A percentile compares a stretch with the other conserved stretches of the same genome.
Evolutionary conservation across 2,797 vertebrate genomes (phyloP).

Genomic region (Enteromius argenteus): DNA sequence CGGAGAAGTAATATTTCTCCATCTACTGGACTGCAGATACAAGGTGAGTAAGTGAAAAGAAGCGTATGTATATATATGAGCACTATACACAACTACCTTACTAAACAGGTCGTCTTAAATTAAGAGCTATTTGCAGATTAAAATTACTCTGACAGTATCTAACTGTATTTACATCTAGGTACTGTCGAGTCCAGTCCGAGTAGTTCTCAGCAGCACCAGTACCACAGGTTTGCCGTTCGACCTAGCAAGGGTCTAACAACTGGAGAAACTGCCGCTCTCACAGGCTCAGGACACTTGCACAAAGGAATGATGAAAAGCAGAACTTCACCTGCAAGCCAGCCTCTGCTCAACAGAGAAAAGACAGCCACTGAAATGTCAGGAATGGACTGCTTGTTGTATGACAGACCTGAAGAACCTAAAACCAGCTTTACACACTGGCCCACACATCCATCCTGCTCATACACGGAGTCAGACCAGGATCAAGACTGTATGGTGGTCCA

Average conservation of each 20-base stretch:
- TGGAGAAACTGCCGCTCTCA: constrained; percentile 3
- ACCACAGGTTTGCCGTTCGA: constrained; percentile 31
- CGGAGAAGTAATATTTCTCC: constrained; percentile 31
- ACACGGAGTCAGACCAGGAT: constrained; percentile 60
- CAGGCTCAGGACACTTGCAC: constrained; percentile 42
- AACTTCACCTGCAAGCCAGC: constrained; percentile 53
- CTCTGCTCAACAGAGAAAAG: constrained; percentile 46
- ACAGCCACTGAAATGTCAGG: constrained; percentile 1
- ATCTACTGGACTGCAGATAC: constrained; percentile 44
- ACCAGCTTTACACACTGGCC: constrained; percentile 73
- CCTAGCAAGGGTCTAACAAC: constrained; percentile 30
- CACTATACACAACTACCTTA: neutral
- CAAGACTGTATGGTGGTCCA: constrained; percentile 68
- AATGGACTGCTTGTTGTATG: constrained; percentile 71
- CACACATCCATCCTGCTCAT: constrained; percentile 65
- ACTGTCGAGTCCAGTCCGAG: constrained; percentile 17
- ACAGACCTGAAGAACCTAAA: constrained; percentile 66
- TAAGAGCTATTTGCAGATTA: neutral
- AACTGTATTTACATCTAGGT: constrained; percentile 9
- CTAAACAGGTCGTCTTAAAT: neutral
- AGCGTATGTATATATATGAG: neutral
- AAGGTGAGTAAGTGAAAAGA: constrained; percentile 35
- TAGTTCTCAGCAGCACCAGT: constrained; percentile 17
- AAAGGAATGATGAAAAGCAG: constrained; percentile 58
- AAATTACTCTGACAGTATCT: neutral